These are phyloP conservation scores for Trichogramma pretiosum DNA, from an alignment of 1,140 invertebrate genomes.

Conservation along the genomic window DNA sequence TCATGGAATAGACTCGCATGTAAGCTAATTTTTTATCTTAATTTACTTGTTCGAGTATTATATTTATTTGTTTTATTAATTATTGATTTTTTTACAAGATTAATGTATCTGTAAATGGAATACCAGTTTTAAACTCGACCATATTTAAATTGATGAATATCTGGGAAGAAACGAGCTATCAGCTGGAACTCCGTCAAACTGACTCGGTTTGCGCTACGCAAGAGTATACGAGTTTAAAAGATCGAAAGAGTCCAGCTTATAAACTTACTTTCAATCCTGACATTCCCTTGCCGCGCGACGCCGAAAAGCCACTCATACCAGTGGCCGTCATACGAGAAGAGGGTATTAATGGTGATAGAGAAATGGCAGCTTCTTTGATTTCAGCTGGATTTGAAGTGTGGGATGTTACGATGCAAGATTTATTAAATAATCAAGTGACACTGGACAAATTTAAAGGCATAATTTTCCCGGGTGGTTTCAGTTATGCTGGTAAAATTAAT, in stretches of 20 bases:
- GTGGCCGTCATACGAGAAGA: slow-evolving; percentile 94
- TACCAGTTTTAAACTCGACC: slow-evolving; percentile 53
- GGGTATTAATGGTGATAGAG: slow-evolving; percentile 92
- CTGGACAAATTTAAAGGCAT: slow-evolving; percentile 79
- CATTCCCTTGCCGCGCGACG: slow-evolving; percentile 33
- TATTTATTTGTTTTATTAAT: not conserved
- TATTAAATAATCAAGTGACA: slow-evolving; percentile 58
- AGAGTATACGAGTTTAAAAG: slow-evolving; percentile 58
- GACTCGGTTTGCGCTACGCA: slow-evolving; percentile 68
- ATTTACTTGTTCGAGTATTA: not conserved
- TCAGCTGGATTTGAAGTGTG: slow-evolving; percentile 87
- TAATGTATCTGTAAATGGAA: slow-evolving; percentile 53
- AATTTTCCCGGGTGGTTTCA: slow-evolving; percentile 95
- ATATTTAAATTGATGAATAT: slow-evolving; percentile 62
- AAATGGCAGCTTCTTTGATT: slow-evolving; percentile 92
- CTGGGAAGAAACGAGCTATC: slow-evolving; percentile 95
- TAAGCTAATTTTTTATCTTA: slow-evolving; percentile 24
- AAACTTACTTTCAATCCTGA: slow-evolving; percentile 64
- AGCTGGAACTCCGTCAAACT: slow-evolving; percentile 75
- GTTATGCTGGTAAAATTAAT: slow-evolving; percentile 74
- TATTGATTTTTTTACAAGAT: slow-evolving; percentile 34
- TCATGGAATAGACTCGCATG: slow-evolving; percentile 58
- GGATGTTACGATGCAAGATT: slow-evolving; percentile 87
- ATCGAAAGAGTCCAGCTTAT: slow-evolving; percentile 55
- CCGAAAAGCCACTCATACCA: slow-evolving; percentile 47